Evolutionary conservation across 2,888 invertebrate genomes (phyloP).

Genomic region (Blera fallax): DNA sequence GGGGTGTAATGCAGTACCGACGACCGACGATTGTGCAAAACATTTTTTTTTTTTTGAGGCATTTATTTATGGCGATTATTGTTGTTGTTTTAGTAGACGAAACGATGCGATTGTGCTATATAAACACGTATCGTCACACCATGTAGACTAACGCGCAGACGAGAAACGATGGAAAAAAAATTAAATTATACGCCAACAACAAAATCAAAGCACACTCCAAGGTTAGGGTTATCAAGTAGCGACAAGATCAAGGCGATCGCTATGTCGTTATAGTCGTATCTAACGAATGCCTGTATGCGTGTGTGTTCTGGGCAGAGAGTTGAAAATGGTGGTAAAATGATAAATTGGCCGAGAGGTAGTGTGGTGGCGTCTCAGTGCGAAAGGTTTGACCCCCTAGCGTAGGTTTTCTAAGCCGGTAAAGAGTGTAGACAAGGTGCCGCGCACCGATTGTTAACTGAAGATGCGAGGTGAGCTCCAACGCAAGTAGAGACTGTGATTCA

Average conservation of each 20-base stretch:
- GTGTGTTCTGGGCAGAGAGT: neutral
- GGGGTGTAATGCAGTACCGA: constrained; percentile 25
- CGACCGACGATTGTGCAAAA: constrained; percentile 38
- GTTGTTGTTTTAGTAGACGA: constrained; percentile 33
- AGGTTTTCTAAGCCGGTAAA: constrained; percentile 19
- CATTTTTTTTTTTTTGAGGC: constrained; percentile 46
- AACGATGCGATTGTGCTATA: constrained; percentile 22
- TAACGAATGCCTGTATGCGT: neutral
- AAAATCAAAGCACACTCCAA: constrained; percentile 59
- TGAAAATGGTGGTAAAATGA: constrained; percentile 11
- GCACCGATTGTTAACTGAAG: neutral
- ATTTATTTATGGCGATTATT: constrained; percentile 30
- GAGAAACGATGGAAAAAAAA: constrained; percentile 1
- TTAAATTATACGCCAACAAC: neutral
- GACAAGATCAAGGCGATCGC: constrained; percentile 68
- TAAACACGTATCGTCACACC: constrained; percentile 15
- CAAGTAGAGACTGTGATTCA: constrained; percentile 30
- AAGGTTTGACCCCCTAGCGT: constrained; percentile 38
- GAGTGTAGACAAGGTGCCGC: constrained; percentile 41
- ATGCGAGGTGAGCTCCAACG: constrained; percentile 30
- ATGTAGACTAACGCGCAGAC: constrained; percentile 36
- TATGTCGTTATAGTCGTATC: constrained; percentile 16
- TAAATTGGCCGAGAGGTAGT: neutral
- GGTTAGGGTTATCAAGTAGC: constrained; percentile 69
- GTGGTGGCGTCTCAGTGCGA: neutral